Conservation (phyloP, 1,140 invertebrate species). For the Oncopodura yosiiana region DNA sequence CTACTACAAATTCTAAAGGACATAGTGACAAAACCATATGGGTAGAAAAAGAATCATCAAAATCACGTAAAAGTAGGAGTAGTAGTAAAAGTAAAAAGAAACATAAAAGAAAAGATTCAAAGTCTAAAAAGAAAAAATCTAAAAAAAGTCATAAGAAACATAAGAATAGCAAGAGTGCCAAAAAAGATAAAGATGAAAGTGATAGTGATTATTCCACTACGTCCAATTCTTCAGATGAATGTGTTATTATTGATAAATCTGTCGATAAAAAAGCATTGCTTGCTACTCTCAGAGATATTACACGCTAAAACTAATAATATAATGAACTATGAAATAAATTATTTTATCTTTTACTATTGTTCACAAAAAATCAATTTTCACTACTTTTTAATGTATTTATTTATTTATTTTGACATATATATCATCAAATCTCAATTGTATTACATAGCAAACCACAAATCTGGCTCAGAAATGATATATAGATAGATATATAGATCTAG, state of each 20-base stretch:
- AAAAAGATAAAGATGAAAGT: constrained; percentile 7
- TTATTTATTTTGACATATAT: too few relatives aligned
- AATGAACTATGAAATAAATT: too few relatives aligned
- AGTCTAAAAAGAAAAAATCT: constrained; percentile 18
- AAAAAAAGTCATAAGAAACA: constrained; percentile 19
- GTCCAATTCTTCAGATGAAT: constrained; percentile 11
- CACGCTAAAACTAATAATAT: constrained; percentile 1
- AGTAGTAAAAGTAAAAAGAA: constrained; percentile 8
- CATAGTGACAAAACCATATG: constrained; percentile 13
- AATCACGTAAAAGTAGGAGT: background rate
- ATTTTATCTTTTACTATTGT: too few relatives aligned
- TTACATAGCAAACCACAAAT: too few relatives aligned
- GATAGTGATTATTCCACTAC: background rate
- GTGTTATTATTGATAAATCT: constrained; percentile 29
- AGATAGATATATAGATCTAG: too few relatives aligned
- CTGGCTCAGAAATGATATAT: too few relatives aligned
- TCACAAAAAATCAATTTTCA: too few relatives aligned
- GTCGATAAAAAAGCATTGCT: constrained; percentile 22
- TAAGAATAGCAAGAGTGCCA: constrained; percentile 2
- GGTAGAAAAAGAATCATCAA: constrained; percentile 12
- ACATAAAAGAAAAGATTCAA: constrained; percentile 6
- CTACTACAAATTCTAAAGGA: background rate
- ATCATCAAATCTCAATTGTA: too few relatives aligned
- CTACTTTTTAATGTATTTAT: too few relatives aligned
- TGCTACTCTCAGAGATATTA: constrained; percentile 26